Evolutionary conservation across 1,140 invertebrate species (phyloP).

Genomic region (Drosophila guanche): DNA sequence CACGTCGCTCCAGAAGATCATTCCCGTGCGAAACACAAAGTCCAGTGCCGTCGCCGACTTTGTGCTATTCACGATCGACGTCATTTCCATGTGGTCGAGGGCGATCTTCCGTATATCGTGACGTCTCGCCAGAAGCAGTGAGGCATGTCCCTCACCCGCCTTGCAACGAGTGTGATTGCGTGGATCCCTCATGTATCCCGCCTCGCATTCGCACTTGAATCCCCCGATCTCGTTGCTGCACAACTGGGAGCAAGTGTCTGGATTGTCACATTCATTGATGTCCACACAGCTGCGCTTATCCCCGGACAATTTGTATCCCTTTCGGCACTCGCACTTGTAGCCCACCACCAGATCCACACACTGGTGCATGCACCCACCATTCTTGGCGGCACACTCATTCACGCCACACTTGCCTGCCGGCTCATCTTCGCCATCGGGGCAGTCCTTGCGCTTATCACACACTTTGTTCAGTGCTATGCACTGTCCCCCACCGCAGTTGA

Average conservation of each 20-base stretch:
- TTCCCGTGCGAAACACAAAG: slow-evolving; percentile 94
- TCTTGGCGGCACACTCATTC: slow-evolving; percentile 91
- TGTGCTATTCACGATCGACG: slow-evolving; percentile 93
- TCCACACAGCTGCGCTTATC: slow-evolving; percentile 93
- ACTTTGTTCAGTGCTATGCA: slow-evolving; percentile 91
- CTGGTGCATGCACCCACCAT: slow-evolving; percentile 93
- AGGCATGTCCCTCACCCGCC: slow-evolving; percentile 93
- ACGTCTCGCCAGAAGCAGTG: slow-evolving; percentile 91
- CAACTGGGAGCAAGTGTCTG: slow-evolving; percentile 95
- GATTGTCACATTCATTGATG: slow-evolving; percentile 95
- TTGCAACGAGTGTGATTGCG: slow-evolving; percentile 93
- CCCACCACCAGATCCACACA: slow-evolving; percentile 91
- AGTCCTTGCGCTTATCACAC: slow-evolving; percentile 92
- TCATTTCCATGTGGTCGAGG: slow-evolving; percentile 94
- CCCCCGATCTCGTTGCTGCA: slow-evolving; percentile 95
- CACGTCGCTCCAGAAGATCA: slow-evolving; percentile 98
- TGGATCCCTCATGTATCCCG: slow-evolving; percentile 93
- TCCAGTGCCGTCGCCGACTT: slow-evolving; percentile 94
- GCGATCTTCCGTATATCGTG: slow-evolving; percentile 95
- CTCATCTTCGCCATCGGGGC: slow-evolving; percentile 93
- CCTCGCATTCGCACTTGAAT: slow-evolving; percentile 95
- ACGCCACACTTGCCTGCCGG: slow-evolving; percentile 88
- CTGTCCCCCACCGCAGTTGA: slow-evolving; percentile 91
- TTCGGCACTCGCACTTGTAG: slow-evolving; percentile 90
- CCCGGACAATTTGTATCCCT: slow-evolving; percentile 88